These are phyloP conservation scores for Achroia grisella DNA, from an alignment of 1,140 invertebrate species.

Conservation along the genomic window DNA sequence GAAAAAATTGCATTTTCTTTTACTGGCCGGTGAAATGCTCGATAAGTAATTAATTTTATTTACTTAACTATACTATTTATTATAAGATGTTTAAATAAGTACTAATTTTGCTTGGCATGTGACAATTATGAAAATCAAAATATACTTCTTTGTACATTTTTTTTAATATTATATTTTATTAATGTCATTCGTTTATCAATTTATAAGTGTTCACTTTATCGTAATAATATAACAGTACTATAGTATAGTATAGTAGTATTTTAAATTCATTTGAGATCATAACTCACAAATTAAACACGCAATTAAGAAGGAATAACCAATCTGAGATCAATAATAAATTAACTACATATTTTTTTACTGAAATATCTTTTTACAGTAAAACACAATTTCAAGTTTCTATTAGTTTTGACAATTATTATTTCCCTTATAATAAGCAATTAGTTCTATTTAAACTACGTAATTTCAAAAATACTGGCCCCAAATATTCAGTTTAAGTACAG, in stretches of 20 bases:
- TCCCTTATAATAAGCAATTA: too few relatives aligned
- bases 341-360: constrained; percentile 7
- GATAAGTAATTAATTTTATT: constrained; percentile 3
- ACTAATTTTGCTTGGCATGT: neutral
- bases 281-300: constrained; percentile 19
- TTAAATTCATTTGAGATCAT: constrained; percentile 36
- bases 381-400: neutral
- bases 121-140: constrained; percentile 3
- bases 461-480: constrained; percentile 60
- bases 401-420: too few relatives aligned
- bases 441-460: constrained; percentile 18
- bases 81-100: too few relatives aligned
- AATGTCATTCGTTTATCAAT: too few relatives aligned
- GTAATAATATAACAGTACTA: too few relatives aligned
- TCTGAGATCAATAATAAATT: constrained; percentile 42
- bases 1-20: constrained; percentile 4
- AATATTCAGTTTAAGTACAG: constrained; percentile 20
- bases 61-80: neutral
- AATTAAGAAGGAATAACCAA: constrained; percentile 40
- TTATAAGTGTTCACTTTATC: neutral
- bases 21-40: constrained; percentile 17
- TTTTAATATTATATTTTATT: too few relatives aligned
- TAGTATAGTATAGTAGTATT: constrained; percentile 5
- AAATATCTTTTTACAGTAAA: constrained; percentile 6
- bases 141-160: constrained; percentile 6